Evolutionary conservation across 2,888 invertebrate species (phyloP), one percentile per base, ranked within the genome.

Genomic region (Anthoptus insignis): DNA sequence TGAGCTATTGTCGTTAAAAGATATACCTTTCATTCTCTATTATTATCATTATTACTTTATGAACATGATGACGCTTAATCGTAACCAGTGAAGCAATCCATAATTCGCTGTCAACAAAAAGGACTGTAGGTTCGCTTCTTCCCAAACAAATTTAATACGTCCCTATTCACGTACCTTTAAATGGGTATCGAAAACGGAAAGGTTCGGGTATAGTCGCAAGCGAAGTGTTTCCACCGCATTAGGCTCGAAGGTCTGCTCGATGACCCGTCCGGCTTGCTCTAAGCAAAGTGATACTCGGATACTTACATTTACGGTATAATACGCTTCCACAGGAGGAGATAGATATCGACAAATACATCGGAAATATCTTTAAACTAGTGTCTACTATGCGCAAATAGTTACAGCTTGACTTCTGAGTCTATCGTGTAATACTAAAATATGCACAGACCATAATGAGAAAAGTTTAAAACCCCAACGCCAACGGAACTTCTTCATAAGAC

Each of bases 181-280:
- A 57, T 45, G 29, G 56, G 42, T 57, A 57, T 57, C 42, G 42
- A 57, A 57, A 57, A 57, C 42, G 56, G 42, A 57, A 57, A 57
- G 56, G 56, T 57, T 42, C 42, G 58, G 58, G 58, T 47, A 27
- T 47, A 45, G 58, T 32, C 57, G 19, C 27, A 32, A 32, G 45
- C 57, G 29, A 45, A 47, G 58, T 45, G 47, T 58, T 58, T 58
- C 58, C 58, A 58, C 19, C 32, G 47, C 58, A 58, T 58, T 58
- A 22, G 32, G 21, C 14, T 32, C 32, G 47, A 45, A 59, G 58
- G 58, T 49, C 58, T 34, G 58, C 34, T 22, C 58, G 58, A 37
- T 59, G 58, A 59, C 58, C 58, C 58, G 49, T 59, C 57, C 58
- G 14, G 47, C 32, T 58, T 49, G 34, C 34, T 34, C 49, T 22